A percentile compares a stretch with the other conserved stretches of the same genome.
These are phyloP conservation scores for Latrodectus elegans DNA, from an alignment of 2,888 invertebrate species.

Conservation along the genomic window DNA sequence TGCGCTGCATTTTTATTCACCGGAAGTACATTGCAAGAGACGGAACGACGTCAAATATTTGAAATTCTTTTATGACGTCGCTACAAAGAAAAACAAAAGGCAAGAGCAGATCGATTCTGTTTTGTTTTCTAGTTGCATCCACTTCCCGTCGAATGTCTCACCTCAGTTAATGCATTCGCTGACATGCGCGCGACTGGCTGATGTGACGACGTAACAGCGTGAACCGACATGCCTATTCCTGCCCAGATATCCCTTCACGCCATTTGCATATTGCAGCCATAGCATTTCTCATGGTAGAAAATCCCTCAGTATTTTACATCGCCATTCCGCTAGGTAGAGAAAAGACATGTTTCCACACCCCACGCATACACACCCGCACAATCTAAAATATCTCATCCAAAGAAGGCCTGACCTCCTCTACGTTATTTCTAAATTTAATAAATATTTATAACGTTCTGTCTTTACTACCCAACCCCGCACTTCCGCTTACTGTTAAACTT, in stretches of 20 bases:
- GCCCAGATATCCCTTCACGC: background rate
- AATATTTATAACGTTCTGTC: conserved; percentile 66
- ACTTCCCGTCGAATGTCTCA: background rate
- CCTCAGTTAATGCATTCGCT: background rate
- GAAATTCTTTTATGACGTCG: conserved; percentile 51
- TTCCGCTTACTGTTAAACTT: background rate
- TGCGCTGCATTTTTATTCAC: conserved; percentile 2
- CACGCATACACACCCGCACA: background rate
- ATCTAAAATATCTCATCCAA: background rate
- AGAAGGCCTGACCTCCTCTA: conserved; percentile 9
- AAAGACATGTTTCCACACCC: background rate
- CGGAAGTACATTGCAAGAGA: background rate
- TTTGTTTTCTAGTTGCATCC: background rate
- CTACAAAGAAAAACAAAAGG: background rate
- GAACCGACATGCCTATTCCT: no score
- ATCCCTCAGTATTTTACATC: conserved; percentile 42
- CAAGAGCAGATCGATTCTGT: background rate
- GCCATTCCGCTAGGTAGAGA: conserved; percentile 12
- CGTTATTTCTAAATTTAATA: conserved; percentile 64
- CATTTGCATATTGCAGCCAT: conserved; percentile 33
- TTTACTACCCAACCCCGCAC: background rate
- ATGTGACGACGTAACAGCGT: background rate
- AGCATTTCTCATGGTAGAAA: background rate
- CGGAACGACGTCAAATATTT: conserved; percentile 47
- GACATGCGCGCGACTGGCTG: background rate